Evolutionary conservation across 2,888 invertebrate genomes (phyloP), one percentile per base, ranked within the genome.

Genomic region (Caenorhabditis macrosperma): DNA sequence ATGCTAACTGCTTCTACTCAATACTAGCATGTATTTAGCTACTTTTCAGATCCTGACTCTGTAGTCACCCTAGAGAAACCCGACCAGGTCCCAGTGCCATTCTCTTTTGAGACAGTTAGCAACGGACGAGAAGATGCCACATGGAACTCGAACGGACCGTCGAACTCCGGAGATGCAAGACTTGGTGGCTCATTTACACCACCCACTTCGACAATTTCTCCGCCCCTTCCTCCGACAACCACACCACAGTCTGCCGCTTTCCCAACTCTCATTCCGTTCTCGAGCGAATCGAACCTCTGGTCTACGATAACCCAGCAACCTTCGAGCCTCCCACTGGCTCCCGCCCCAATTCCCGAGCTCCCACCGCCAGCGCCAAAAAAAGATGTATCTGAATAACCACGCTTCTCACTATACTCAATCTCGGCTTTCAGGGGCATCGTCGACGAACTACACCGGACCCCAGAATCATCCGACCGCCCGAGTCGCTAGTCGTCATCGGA

Each of bases 361-460:
- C 6, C 30, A 44, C 59, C 68, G 24, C 44, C 22, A n/a, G 26
- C 20, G n/a, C 60, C 69, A 28, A 33, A 50, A 22, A 74, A 74
- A 54, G 60, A 78, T 52, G 76, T 68, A 48, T n/a, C n/a, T n/a
- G n/a, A 38, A 24, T 22, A 26, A 35, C 17, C 41, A 30, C 30
- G 41, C 26, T 22, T 54, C 63, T 20, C 20, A 3, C 3, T 2
- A 46, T 20, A 2, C 46, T 5, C 46, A 4, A 33, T 26, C 15
- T 28, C 44, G 48, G 30, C 26, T 68, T 59, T 1, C 64, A 74
- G 74, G 57, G 60, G 9, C 71, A 82, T 35, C 77, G 80, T 50
- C 54, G 74, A 10, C 64, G 82, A 20, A 83, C 80, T 0, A 86
- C 86, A 2, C 86, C 86, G 2, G 86, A 86, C 68, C 86, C 86